phyloP scores from a whole-genome alignment of 2,113 vertebrate genomes.

The Hippolais icterina region DNA sequence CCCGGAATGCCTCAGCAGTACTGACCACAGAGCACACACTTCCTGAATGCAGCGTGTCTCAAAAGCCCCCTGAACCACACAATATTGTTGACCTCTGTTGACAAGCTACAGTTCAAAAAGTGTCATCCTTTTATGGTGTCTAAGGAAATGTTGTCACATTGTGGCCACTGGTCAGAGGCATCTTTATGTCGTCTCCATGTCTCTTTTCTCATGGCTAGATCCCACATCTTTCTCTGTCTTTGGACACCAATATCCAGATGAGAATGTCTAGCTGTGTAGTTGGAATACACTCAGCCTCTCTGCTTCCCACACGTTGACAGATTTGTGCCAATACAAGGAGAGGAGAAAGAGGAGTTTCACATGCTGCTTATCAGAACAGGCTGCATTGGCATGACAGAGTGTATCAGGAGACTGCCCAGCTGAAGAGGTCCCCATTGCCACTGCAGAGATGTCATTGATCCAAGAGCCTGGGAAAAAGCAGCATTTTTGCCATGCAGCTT shows the following conservation, averaged over 20 bases:
- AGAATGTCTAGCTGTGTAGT: not conserved
- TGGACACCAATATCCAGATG: not conserved
- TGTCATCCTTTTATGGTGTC: not conserved
- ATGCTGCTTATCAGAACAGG: not conserved
- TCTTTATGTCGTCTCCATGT: not conserved
- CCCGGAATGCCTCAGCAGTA: not conserved
- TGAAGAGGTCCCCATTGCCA: not conserved
- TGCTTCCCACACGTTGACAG: not conserved
- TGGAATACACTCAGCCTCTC: not conserved
- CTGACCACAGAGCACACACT: not conserved
- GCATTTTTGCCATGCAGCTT: not conserved
- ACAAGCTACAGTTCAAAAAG: not conserved
- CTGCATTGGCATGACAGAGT: not conserved
- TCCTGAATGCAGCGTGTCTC: fast-evolving
- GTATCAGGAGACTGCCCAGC: not conserved
- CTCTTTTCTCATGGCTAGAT: not conserved
- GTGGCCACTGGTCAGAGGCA: not conserved
- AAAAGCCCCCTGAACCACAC: not conserved
- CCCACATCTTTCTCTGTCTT: not conserved
- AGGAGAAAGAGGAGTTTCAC: not conserved
- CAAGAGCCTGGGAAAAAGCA: not conserved
- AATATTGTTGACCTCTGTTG: not conserved
- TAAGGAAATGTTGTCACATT: not conserved
- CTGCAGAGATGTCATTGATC: not conserved
- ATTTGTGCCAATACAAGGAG: not conserved